A percentile compares a stretch with the other conserved stretches of the same genome.
Evolutionary conservation across 2,797 vertebrate genomes (phyloP).

Genomic region (Cossypha polioptera): DNA sequence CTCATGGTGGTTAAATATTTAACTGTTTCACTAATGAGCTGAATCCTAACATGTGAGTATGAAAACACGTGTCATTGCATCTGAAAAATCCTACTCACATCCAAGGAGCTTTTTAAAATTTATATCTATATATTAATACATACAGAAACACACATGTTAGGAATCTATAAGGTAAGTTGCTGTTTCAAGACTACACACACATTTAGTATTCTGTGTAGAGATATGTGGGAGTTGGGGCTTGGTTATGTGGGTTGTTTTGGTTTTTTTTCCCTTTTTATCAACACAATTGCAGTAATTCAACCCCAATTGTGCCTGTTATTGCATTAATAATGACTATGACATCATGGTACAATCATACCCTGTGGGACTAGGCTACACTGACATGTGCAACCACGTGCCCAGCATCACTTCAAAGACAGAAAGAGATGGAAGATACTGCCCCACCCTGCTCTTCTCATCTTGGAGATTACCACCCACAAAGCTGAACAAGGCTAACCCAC

Average conservation of each 20-base stretch:
- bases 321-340: not conserved
- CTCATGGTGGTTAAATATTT: constrained; percentile 22
- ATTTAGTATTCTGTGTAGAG: not conserved
- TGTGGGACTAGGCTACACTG: not conserved
- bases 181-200: not conserved
- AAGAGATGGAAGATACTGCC: constrained; percentile 20
- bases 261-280: not conserved
- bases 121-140: not conserved
- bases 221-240: not conserved
- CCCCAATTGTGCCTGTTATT: not conserved
- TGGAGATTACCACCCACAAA: constrained; percentile 42
- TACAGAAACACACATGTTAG: fast-evolving
- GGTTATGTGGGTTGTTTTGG: fast-evolving
- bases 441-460: not conserved
- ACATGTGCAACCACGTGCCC: not conserved
- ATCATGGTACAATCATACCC: constrained; percentile 20
- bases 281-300: not conserved
- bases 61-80: not conserved
- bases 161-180: not conserved
- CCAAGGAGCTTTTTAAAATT: not conserved
- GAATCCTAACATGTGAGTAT: not conserved
- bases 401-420: not conserved
- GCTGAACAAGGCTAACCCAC: not conserved
- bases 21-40: not conserved
- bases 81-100: not conserved